These are phyloP conservation scores for Melanotus villosus DNA, from an alignment of 2,888 invertebrate genomes.

Conservation along the genomic window DNA sequence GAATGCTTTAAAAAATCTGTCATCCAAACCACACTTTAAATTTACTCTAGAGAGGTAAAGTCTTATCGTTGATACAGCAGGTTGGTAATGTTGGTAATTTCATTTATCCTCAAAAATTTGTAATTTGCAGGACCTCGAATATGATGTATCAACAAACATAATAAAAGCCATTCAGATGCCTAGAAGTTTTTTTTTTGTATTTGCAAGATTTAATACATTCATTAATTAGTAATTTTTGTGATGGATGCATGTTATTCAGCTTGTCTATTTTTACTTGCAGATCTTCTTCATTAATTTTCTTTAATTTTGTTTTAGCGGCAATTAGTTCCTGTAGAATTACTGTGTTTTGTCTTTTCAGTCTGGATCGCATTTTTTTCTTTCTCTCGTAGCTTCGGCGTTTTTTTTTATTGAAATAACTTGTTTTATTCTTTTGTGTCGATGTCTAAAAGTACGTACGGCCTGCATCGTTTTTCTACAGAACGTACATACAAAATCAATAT, in stretches of 20 bases:
- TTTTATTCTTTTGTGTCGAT: no score
- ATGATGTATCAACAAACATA: constrained; percentile 10
- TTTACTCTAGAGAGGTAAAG: constrained; percentile 21
- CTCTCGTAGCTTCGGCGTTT: no score
- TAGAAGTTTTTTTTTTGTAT: constrained; percentile 1
- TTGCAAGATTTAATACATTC: constrained; percentile 14
- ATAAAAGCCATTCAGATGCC: constrained; percentile 5
- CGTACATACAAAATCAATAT: no score
- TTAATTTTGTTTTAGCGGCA: no score
- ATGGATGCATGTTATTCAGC: background rate
- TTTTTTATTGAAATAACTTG: no score
- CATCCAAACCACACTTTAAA: constrained; percentile 29
- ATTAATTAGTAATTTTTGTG: background rate
- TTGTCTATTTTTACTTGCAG: no score
- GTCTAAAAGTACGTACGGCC: no score
- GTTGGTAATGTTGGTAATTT: constrained; percentile 26
- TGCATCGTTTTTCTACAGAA: no score
- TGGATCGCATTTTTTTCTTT: no score
- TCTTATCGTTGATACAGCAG: constrained; percentile 18
- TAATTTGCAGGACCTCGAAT: constrained; percentile 23
- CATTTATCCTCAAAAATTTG: constrained; percentile 19
- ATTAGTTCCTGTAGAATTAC: no score
- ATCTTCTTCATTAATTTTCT: no score
- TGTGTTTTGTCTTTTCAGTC: no score
- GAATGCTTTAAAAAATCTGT: constrained; percentile 35